Base-by-base conservation (phyloP, 1,140 invertebrate genomes). In the Bombus huntii region DNA sequence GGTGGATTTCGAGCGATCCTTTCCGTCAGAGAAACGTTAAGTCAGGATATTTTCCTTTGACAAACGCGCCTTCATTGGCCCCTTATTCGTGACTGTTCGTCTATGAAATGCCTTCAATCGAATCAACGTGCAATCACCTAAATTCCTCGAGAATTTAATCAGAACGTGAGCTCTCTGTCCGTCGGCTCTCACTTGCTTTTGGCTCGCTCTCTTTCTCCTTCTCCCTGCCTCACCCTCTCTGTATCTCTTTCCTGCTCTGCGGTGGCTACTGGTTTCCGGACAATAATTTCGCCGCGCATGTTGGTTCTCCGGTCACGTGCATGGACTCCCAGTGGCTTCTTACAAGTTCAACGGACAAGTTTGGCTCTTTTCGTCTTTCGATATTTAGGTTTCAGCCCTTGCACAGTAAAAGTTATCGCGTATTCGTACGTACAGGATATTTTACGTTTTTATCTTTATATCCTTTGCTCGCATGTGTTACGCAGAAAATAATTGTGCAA, bases 41-140 rank as follows among this genome's bases (percentile, higher is more conserved):
- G 84, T 88, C 85, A 47, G 57, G 84, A 84, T 90, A 91, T 90
- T 91, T 91, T 88, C 89, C 83, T 83, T 81, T 83, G 90, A 90
- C 88, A 92, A 92, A 92, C 90, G 91, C 84, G 90, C 83, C 91
- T 89, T 92, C 91, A 92, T 93, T 92, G 92, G 79, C 88, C 86
- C 88, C 91, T 92, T 93, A 91, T 92, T 89, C 90, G 91, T 92
- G 92, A 87, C 87, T 90, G 89, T 89, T 92, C 90, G 86, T 87
- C 91, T 93, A 93, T 93, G 89, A 92, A 93, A 93, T 92, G 90
- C 91, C 89, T 93, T 92, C 87, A 92, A 92, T 93, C 89, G 90
- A 93, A 93, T 93, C 91, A 91, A 91, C 86, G 91, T 89, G 88
- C 85, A 93, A 93, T 93, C 89, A 92, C 91, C 92, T 90, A 90